A percentile compares a stretch with the other conserved stretches of the same genome.
These are phyloP conservation scores for Pantala flavescens DNA, from an alignment of 1,140 invertebrate species.

Conservation along the genomic window DNA sequence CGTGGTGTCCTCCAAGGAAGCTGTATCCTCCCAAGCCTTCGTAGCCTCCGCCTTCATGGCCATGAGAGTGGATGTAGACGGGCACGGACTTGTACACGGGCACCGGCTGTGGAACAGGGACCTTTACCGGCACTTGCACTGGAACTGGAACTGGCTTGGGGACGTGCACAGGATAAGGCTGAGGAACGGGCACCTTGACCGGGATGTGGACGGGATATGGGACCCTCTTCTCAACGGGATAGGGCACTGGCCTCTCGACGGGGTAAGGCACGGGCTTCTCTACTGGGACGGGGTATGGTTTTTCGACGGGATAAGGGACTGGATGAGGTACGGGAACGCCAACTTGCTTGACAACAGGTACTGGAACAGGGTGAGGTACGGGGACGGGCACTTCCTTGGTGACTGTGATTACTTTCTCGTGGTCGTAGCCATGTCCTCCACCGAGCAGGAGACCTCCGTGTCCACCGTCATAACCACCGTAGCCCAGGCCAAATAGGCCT, in stretches of 20 bases:
- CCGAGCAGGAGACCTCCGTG: conserved; percentile 23
- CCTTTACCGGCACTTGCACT: conserved; percentile 8
- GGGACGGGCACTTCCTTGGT: conserved; percentile 7
- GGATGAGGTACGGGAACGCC: background rate
- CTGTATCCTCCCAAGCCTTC: background rate
- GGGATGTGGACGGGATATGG: conserved; percentile 20
- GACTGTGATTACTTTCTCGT: conserved; percentile 10
- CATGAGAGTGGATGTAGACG: background rate
- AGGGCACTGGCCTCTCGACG: conserved; percentile 16
- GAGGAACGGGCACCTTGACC: conserved; percentile 16
- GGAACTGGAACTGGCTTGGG: conserved; percentile 12
- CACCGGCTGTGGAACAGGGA: conserved; percentile 18
- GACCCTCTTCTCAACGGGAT: conserved; percentile 8
- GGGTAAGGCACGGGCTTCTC: conserved; percentile 8
- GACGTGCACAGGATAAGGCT: conserved; percentile 14
- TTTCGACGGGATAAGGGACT: conserved; percentile 8
- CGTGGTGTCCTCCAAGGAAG: background rate
- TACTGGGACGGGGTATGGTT: conserved; percentile 1
- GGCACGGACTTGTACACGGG: background rate
- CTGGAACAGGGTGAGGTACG: background rate
- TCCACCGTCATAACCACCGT: conserved; percentile 32
- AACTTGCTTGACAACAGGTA: conserved; percentile 4
- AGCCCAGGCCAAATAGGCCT: background rate
- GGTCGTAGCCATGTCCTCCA: conserved; percentile 36
- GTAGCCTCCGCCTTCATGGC: background rate